Conservation (phyloP, 2,888 invertebrate genomes). For the Lydus trimaculatus region DNA sequence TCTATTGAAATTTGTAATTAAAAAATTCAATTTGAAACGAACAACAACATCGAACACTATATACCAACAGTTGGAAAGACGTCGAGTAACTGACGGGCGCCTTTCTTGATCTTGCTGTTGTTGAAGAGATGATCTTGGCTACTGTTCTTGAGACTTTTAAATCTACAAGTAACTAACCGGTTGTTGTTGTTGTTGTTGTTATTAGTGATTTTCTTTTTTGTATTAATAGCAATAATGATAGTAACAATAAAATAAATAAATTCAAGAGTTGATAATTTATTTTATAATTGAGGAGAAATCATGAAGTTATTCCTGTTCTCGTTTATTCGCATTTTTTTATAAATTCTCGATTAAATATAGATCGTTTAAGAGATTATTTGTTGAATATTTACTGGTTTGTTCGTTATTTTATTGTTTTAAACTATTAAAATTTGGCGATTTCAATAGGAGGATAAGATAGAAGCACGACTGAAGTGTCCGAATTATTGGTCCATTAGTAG, state of each 20-base stretch:
- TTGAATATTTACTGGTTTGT: too few relatives aligned
- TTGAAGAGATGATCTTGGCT: not conserved
- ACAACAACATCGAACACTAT: not conserved
- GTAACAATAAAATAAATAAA: not conserved
- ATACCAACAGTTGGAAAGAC: not conserved
- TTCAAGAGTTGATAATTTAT: not conserved
- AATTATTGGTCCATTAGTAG: too few relatives aligned
- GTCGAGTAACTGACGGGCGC: not conserved
- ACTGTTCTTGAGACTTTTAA: slow-evolving; percentile 1
- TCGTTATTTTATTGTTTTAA: too few relatives aligned
- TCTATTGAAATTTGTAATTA: not conserved
- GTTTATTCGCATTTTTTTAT: too few relatives aligned
- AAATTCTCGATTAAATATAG: too few relatives aligned
- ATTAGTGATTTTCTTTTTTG: not conserved
- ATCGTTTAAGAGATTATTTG: too few relatives aligned
- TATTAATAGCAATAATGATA: not conserved
- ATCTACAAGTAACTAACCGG: not conserved
- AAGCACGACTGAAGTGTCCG: too few relatives aligned
- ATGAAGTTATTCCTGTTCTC: too few relatives aligned
- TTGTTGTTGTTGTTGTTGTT: not conserved
- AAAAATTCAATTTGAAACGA: not conserved
- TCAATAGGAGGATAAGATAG: too few relatives aligned
- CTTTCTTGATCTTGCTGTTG: not conserved
- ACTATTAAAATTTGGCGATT: too few relatives aligned
- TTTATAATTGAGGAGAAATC: not conserved